phyloP scores from a whole-genome alignment of 2,888 invertebrate genomes.

The Euplagia quadripunctaria region DNA sequence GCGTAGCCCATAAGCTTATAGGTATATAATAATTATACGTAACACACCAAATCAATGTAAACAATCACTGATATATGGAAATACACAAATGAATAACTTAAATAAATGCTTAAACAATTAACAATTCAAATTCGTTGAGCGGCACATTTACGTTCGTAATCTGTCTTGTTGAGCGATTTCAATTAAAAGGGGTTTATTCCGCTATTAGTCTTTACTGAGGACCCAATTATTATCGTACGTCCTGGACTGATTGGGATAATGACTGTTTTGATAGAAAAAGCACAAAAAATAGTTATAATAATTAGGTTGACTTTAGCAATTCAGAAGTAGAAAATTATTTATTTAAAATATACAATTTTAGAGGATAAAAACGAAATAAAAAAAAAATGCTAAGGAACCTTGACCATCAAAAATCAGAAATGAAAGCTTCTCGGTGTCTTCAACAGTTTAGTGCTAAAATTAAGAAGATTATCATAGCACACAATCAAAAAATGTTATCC shows the following conservation, averaged over 20 bases:
- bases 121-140: conserved; percentile 50
- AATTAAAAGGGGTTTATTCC: conserved; percentile 50
- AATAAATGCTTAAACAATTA: conserved; percentile 40
- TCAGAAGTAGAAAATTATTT: too few species aligned
- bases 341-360: too few species aligned
- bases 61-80: conserved; percentile 17
- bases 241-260: conserved; percentile 8
- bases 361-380: too few species aligned
- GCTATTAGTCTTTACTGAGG: conserved; percentile 45
- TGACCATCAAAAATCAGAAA: too few species aligned
- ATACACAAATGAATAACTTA: conserved; percentile 21
- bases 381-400: too few species aligned
- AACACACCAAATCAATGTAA: neutral
- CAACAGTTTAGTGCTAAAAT: too few species aligned
- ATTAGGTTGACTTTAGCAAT: too few species aligned
- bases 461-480: too few species aligned
- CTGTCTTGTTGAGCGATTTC: conserved; percentile 48
- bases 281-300: neutral
- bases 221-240: conserved; percentile 43
- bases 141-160: conserved; percentile 51
- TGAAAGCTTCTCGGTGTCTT: neutral
- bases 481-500: too few species aligned
- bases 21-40: neutral
- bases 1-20: too few species aligned
- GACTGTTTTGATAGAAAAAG: neutral